Evolutionary conservation across 2,113 vertebrate genomes (phyloP), one percentile per base, ranked within the genome.

Genomic region (Campylorhamphus procurvoides): DNA sequence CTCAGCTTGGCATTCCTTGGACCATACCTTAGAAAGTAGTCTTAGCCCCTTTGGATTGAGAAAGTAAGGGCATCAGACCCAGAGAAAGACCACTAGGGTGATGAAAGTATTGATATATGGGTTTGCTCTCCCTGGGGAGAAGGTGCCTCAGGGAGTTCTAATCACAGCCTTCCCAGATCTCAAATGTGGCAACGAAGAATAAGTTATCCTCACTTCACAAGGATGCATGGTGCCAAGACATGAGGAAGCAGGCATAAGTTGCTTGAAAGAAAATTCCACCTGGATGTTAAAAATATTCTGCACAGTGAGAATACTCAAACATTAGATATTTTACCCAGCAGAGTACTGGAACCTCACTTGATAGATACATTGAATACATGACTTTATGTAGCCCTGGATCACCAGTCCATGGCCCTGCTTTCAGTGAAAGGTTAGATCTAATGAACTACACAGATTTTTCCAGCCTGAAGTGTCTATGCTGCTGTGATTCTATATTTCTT

Each of bases 101-200:
- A 10, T 20, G 8, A 18, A 35, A 22, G 8, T 3, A 0, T 35
- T 2, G 2, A 5, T 39, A 4, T 18, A 14, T 59, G 18, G 1
- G 16, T 67, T 75, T 85, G 4, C n/a, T 75, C 8, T 59, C 7
- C 50, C 7, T 62, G 28, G 46, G 66, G 56, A 29, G 17, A 28
- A 22, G 9, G 10, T 9, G 7, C 9, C 20, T 53, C 14, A 12
- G 27, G 55, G 12, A 19, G 17, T 40, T 59, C 42, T 46, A 37
- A 88, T n/a, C 3, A 5, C 31, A 52, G 12, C 14, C n/a, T 85
- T 88, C 31, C 10, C n/a, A 50, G 14, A 35, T 2, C n/a, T 37
- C 37, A 24, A 9, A 79, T 5, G 3, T 67, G 10, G 3, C 59
- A 60, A 19, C 16, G 35, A 39, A 74, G 35, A 50, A 2, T 12